phyloP scores from a whole-genome alignment of 2,797 vertebrate species.

The Scleropages formosus region DNA sequence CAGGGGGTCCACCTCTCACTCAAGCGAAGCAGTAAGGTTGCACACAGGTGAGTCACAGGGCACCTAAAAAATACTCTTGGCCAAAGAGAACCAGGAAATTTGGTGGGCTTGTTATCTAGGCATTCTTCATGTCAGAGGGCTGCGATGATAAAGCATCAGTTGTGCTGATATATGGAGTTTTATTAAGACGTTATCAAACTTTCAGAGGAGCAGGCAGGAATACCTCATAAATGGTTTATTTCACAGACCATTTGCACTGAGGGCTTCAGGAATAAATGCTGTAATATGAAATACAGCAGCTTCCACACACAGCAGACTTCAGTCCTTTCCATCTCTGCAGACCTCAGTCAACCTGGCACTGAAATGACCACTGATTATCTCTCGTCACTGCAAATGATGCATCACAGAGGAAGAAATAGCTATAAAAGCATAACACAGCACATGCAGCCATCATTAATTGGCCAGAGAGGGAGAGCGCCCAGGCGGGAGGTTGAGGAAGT shows the following conservation, averaged over 20 bases:
- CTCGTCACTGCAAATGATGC: too few species aligned
- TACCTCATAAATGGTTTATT: background rate
- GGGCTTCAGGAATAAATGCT: background rate
- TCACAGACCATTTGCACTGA: background rate
- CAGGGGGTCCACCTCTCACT: background rate
- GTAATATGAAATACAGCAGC: background rate
- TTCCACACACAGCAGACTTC: background rate
- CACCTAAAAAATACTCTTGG: too few species aligned
- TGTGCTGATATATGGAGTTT: background rate
- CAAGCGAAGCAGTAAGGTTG: too few species aligned
- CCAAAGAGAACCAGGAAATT: background rate
- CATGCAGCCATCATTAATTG: background rate
- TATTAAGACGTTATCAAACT: background rate
- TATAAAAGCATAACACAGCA: background rate
- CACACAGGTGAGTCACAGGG: too few species aligned
- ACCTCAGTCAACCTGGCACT: too few species aligned
- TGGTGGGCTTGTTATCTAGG: background rate
- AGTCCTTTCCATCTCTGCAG: background rate
- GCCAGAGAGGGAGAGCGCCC: background rate
- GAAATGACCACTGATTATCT: too few species aligned
- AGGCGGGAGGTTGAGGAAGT: background rate
- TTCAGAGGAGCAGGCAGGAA: background rate
- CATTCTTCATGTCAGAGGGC: background rate
- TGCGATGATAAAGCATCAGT: background rate
- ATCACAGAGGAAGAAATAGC: background rate